Conservation (phyloP, 2,888 invertebrate genomes). For the Epiblema foenella region DNA sequence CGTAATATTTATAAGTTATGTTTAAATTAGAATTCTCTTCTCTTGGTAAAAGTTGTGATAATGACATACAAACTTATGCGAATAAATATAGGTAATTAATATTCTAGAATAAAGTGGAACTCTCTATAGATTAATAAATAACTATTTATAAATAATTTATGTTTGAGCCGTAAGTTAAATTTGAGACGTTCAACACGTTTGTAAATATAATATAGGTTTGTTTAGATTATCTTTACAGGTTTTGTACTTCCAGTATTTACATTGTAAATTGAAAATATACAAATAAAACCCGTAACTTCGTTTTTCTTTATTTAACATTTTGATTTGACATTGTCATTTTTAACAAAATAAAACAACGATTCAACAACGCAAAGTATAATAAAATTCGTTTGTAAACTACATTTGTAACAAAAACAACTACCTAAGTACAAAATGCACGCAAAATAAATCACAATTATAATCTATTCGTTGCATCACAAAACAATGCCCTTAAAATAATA, state of each 20-base stretch:
- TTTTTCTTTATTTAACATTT: not conserved
- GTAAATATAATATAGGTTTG: slow-evolving; percentile 32
- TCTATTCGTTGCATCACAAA: slow-evolving; percentile 36
- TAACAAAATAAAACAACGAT: slow-evolving; percentile 28
- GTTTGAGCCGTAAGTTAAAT: not conserved
- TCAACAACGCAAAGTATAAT: slow-evolving; percentile 42
- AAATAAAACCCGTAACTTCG: not conserved
- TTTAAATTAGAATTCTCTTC: slow-evolving; percentile 47
- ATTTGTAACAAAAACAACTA: slow-evolving; percentile 38
- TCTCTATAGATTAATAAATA: slow-evolving; percentile 26
- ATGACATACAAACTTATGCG: slow-evolving; percentile 53
- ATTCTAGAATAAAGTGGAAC: slow-evolving; percentile 9
- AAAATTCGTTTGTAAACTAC: slow-evolving; percentile 24
- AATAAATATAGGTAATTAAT: slow-evolving; percentile 32
- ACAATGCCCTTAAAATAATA: slow-evolving; percentile 12
- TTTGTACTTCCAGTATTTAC: slow-evolving; percentile 23
- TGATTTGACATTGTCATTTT: not conserved
- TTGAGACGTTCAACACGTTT: not conserved
- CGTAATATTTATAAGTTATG: slow-evolving; percentile 50
- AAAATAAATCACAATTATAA: slow-evolving; percentile 29
- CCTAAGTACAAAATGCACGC: slow-evolving; percentile 25
- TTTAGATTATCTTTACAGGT: slow-evolving; percentile 23
- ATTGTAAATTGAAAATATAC: slow-evolving; percentile 21
- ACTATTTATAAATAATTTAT: slow-evolving; percentile 36
- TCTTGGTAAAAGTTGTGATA: slow-evolving; percentile 67